Percentiles rank a stretch among this genome's conserved stretches.
These are phyloP conservation scores for Nomada lathburiana DNA, from an alignment of 2,888 invertebrate genomes.

Conservation along the genomic window DNA sequence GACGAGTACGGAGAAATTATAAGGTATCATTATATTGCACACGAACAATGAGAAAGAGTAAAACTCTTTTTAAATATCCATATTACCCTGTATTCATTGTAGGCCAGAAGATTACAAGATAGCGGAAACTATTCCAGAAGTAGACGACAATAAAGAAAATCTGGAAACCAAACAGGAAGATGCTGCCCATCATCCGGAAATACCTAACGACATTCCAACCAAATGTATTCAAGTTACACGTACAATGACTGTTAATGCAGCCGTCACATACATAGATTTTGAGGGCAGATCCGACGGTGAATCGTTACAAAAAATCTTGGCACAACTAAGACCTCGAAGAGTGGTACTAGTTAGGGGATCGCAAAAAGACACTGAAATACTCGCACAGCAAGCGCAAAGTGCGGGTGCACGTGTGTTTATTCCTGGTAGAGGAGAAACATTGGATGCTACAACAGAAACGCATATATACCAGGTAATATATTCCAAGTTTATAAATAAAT, in stretches of 20 bases:
- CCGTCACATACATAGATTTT: conserved; percentile 97
- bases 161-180: conserved; percentile 88
- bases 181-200: conserved; percentile 83
- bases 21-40: conserved; percentile 83
- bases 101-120: conserved; percentile 96
- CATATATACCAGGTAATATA: conserved; percentile 96
- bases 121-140: conserved; percentile 89
- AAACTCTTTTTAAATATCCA: conserved; percentile 18
- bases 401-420: conserved; percentile 92
- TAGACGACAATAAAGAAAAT: conserved; percentile 90
- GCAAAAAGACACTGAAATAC: conserved; percentile 88
- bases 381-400: conserved; percentile 89
- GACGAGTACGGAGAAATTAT: conserved; percentile 99
- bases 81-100: conserved; percentile 16
- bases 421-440: conserved; percentile 92
- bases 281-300: conserved; percentile 97
- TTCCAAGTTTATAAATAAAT: too few species aligned
- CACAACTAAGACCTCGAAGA: conserved; percentile 88
- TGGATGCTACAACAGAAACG: conserved; percentile 98
- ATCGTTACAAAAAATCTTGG: conserved; percentile 89
- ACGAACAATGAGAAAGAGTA: not conserved
- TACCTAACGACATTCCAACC: conserved; percentile 92
- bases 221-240: conserved; percentile 93
- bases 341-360: conserved; percentile 91
- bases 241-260: conserved; percentile 92